These are phyloP conservation scores for Tolmerus cingulatus DNA, from an alignment of 2,888 invertebrate genomes.

Conservation along the genomic window DNA sequence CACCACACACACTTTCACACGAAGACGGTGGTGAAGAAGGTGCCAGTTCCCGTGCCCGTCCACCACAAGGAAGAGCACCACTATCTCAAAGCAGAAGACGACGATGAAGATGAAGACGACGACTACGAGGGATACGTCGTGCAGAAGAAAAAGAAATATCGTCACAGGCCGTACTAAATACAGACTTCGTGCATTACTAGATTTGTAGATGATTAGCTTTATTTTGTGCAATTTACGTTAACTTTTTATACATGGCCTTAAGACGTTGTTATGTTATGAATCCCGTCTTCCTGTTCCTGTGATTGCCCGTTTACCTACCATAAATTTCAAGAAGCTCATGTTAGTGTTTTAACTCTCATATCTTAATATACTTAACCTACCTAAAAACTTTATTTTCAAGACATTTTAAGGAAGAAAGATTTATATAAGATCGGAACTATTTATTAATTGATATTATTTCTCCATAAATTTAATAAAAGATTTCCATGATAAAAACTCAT, in stretches of 20 bases:
- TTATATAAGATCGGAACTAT: neutral
- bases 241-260: neutral
- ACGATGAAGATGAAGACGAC: conserved; percentile 53
- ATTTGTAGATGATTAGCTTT: neutral
- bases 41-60: conserved; percentile 61
- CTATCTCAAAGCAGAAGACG: conserved; percentile 54
- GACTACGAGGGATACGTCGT: conserved; percentile 60
- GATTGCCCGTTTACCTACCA: neutral
- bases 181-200: neutral
- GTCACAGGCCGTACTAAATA: conserved; percentile 46
- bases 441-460: no score
- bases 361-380: neutral
- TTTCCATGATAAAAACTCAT: no score
- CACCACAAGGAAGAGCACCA: conserved; percentile 60
- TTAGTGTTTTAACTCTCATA: neutral
- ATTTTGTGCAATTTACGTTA: neutral
- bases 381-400: neutral
- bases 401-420: neutral
- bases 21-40: conserved; percentile 62
- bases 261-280: neutral
- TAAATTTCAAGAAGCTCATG: neutral
- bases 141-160: conserved; percentile 57
- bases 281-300: neutral
- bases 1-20: conserved; percentile 64
- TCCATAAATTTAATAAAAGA: neutral